Conservation (phyloP, 2,888 invertebrate genomes). For the Tridacna crocea region DNA sequence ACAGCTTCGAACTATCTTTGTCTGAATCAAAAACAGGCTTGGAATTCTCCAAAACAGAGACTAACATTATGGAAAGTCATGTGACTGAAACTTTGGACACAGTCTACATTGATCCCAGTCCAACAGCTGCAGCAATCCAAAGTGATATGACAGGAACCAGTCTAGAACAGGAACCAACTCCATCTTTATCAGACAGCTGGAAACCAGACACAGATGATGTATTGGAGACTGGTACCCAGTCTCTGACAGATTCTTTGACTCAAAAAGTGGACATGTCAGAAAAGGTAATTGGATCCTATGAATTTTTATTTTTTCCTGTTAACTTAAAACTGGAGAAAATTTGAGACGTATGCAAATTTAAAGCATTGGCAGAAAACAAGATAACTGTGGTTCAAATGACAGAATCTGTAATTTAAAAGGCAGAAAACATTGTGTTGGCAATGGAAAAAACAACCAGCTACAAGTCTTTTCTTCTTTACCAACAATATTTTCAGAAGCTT, state of each 20-base stretch:
- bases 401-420: too few relatives aligned
- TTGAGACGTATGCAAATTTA: too few relatives aligned
- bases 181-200: conserved; percentile 43
- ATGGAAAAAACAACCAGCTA: too few relatives aligned
- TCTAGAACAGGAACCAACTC: conserved; percentile 43
- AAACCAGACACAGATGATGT: conserved; percentile 46
- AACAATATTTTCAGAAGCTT: too few relatives aligned
- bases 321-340: too few relatives aligned
- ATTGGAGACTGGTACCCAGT: conserved; percentile 5
- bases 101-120: conserved; percentile 43
- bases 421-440: too few relatives aligned
- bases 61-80: neutral
- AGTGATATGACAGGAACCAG: conserved; percentile 11
- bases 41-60: neutral
- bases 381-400: too few relatives aligned
- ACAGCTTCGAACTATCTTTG: neutral
- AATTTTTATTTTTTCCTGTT: neutral
- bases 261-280: neutral
- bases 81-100: neutral
- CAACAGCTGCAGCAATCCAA: conserved; percentile 26
- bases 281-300: neutral
- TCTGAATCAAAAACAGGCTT: neutral
- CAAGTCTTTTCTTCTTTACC: too few relatives aligned
- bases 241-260: neutral
- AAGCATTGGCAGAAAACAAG: too few relatives aligned